Percentiles rank a stretch among this genome's conserved stretches.
phyloP scores from a whole-genome alignment of 37 sponge, comb jelly and placozoan genomes.

The Beroe forskalii region DNA sequence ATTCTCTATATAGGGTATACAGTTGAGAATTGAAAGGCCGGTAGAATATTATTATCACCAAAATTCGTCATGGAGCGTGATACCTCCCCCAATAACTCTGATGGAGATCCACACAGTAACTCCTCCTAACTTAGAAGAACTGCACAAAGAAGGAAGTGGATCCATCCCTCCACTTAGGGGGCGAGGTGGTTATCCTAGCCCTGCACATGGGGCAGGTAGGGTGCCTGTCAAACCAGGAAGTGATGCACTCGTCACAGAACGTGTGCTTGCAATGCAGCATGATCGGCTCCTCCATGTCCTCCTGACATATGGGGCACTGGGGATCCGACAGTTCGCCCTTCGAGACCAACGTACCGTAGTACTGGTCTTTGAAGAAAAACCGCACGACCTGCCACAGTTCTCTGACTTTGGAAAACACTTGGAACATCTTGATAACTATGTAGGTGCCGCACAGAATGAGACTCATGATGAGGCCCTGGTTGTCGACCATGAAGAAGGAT shows the following conservation, averaged over 20 bases:
- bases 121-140: no score
- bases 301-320: slow-evolving; percentile 95
- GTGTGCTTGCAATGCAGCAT: slow-evolving; percentile 89
- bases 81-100: no score
- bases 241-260: slow-evolving; percentile 96
- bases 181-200: slow-evolving; percentile 75
- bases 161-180: slow-evolving; percentile 93
- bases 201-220: slow-evolving; percentile 94
- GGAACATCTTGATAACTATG: slow-evolving; percentile 82
- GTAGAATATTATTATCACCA: no score
- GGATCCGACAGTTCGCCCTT: slow-evolving; percentile 69
- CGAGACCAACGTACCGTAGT: slow-evolving; percentile 68
- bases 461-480: slow-evolving; percentile 74
- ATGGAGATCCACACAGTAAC: no score
- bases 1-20: no score
- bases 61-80: no score
- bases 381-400: slow-evolving; percentile 69
- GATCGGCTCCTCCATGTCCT: slow-evolving; percentile 80
- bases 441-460: slow-evolving; percentile 79
- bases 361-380: slow-evolving; percentile 67
- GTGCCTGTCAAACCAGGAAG: slow-evolving; percentile 95
- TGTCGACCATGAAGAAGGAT: slow-evolving; percentile 74
- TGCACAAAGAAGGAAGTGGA: slow-evolving; percentile 85
- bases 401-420: slow-evolving; percentile 67
- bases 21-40: no score